Evolutionary conservation across 2,888 invertebrate genomes (phyloP).

Genomic region (Drosophila paracracens): DNA sequence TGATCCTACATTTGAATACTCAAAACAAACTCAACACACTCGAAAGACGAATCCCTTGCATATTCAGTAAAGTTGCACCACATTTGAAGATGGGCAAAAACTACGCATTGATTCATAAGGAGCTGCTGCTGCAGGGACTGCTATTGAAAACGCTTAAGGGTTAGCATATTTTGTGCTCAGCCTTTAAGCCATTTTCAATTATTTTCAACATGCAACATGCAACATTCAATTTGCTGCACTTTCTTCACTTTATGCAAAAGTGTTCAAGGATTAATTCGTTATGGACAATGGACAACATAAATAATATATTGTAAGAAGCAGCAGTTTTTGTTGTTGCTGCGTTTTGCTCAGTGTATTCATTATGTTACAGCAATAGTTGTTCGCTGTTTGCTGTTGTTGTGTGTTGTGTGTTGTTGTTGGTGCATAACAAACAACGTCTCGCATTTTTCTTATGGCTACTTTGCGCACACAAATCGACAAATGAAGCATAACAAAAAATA

Average conservation of each 20-base stretch:
- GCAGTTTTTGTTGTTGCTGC: neutral
- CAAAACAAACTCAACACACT: too few species aligned
- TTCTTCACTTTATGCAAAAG: neutral
- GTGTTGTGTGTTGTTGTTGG: slow-evolving; percentile 13
- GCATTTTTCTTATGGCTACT: slow-evolving; percentile 31
- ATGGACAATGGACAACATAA: neutral
- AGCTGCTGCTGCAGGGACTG: too few species aligned
- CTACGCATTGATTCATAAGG: too few species aligned
- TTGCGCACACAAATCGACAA: slow-evolving; percentile 62
- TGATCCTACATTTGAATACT: too few species aligned
- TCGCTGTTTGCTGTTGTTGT: slow-evolving; percentile 1
- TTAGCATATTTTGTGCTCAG: neutral
- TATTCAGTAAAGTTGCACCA: too few species aligned
- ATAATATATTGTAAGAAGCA: neutral
- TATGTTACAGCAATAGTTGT: slow-evolving; percentile 29
- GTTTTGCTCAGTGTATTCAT: slow-evolving; percentile 13
- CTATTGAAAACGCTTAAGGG: neutral
- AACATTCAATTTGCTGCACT: neutral
- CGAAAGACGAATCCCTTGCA: too few species aligned
- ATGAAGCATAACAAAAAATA: slow-evolving; percentile 60
- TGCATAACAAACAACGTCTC: slow-evolving; percentile 26
- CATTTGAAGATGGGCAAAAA: too few species aligned
- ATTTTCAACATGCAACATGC: neutral
- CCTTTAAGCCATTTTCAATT: neutral
- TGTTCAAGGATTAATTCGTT: neutral